Conservation (phyloP, 1,140 invertebrate species). For the Latrodectus geometricus region DNA sequence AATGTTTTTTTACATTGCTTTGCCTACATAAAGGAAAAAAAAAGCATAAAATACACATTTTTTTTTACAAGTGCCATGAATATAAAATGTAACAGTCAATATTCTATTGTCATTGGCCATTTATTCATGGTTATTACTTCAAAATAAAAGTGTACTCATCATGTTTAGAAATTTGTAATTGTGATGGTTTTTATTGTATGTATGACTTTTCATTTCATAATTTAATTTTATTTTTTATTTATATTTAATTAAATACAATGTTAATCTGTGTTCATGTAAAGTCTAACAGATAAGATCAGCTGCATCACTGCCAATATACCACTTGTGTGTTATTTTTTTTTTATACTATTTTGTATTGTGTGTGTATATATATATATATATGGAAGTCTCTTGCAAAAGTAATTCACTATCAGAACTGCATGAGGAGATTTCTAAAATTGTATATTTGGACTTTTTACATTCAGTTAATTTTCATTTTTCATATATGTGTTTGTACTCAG, state of each 20-base stretch:
- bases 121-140: too few species aligned
- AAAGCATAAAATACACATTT: too few species aligned
- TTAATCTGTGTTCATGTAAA: constrained; percentile 31
- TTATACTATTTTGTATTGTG: constrained; percentile 30
- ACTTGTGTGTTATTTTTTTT: constrained; percentile 12
- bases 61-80: too few species aligned
- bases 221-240: not conserved
- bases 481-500: too few species aligned
- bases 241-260: constrained; percentile 1
- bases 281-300: constrained; percentile 25
- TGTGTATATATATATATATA: not conserved
- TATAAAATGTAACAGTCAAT: too few species aligned
- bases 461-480: too few species aligned
- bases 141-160: too few species aligned
- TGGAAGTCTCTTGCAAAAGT: constrained; percentile 49
- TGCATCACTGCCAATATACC: constrained; percentile 54
- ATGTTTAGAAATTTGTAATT: too few species aligned
- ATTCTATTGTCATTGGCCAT: too few species aligned
- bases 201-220: not conserved
- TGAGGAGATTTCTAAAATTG: not conserved
- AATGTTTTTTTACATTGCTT: too few species aligned
- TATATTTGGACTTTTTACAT: too few species aligned
- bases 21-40: too few species aligned
- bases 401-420: not conserved
- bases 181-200: not conserved